These are phyloP conservation scores for Dicaeum eximium DNA, from an alignment of 2,113 vertebrate species.

Conservation along the genomic window DNA sequence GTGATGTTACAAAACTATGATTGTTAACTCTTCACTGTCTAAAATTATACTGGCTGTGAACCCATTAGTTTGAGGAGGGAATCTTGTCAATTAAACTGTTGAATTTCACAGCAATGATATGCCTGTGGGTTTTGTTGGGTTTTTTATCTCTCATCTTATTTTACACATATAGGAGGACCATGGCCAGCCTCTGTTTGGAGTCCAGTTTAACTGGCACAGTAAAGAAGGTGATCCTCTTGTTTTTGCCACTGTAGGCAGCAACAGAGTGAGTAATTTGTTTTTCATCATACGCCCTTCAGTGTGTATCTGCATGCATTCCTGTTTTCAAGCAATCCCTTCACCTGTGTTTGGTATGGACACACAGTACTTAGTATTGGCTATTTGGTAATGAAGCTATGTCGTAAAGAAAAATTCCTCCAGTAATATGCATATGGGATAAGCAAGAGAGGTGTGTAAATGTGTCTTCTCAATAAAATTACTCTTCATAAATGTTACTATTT, in stretches of 20 bases:
- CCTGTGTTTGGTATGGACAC: not conserved
- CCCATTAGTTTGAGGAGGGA: not conserved
- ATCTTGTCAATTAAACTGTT: not conserved
- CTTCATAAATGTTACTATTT: not conserved
- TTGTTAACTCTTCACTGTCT: not conserved
- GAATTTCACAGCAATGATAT: not conserved
- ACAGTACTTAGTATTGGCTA: not conserved
- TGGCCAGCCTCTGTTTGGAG: slow-evolving; percentile 94
- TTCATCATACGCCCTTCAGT: not conserved
- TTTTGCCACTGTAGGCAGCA: slow-evolving; percentile 97
- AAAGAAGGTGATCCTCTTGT: slow-evolving; percentile 98
- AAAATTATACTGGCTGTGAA: not conserved
- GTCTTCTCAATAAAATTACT: not conserved
- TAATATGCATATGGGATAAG: not conserved
- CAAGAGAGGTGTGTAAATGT: not conserved
- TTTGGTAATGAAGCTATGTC: not conserved
- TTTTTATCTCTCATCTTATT: not conserved
- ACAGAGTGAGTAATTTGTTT: slow-evolving; percentile 81
- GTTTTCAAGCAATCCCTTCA: not conserved
- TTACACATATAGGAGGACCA: slow-evolving; percentile 88
- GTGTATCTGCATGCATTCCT: not conserved
- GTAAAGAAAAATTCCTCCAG: not conserved
- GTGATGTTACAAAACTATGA: not conserved
- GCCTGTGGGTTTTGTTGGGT: not conserved
- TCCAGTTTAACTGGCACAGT: slow-evolving; percentile 99